Conservation (phyloP, 2,888 invertebrate genomes). For the Chrysopilus asiliformis region DNA sequence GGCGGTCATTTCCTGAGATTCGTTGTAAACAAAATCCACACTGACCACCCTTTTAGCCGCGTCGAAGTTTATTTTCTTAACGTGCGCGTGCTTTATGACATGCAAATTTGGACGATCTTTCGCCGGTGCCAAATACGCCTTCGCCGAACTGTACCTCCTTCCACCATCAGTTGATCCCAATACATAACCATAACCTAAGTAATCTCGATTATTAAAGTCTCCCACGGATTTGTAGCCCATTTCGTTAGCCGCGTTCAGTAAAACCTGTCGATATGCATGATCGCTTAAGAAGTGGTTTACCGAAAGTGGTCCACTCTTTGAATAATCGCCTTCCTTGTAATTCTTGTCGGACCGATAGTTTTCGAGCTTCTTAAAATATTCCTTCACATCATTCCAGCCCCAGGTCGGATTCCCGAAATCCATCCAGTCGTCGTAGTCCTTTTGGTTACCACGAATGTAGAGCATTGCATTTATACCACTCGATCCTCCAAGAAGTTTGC, state of each 20-base stretch:
- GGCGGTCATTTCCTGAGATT: slow-evolving; percentile 37
- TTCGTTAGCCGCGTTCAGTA: slow-evolving; percentile 37
- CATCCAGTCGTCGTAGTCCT: slow-evolving; percentile 52
- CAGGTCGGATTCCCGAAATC: slow-evolving; percentile 46
- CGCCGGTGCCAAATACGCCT: slow-evolving; percentile 47
- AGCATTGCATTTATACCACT: slow-evolving; percentile 52
- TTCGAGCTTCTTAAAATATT: slow-evolving; percentile 70
- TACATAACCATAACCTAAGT: slow-evolving; percentile 39
- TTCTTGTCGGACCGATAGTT: slow-evolving; percentile 42
- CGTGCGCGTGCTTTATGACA: slow-evolving; percentile 44
- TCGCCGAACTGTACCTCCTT: slow-evolving; percentile 57
- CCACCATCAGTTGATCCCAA: slow-evolving; percentile 46
- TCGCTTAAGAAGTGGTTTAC: slow-evolving; percentile 23
- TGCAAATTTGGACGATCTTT: slow-evolving; percentile 43
- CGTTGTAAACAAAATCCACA: slow-evolving; percentile 35
- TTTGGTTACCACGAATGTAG: slow-evolving; percentile 47
- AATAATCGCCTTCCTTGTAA: slow-evolving; percentile 25
- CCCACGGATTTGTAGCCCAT: slow-evolving; percentile 33
- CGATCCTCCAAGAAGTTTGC: slow-evolving; percentile 52
- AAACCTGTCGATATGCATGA: slow-evolving; percentile 24
- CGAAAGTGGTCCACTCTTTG: slow-evolving; percentile 37
- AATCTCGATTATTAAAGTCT: slow-evolving; percentile 31
- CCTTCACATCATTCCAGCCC: slow-evolving; percentile 61
- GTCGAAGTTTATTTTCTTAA: slow-evolving; percentile 41
- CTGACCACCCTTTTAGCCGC: slow-evolving; percentile 34